A percentile compares a stretch with the other conserved stretches of the same genome.
Conservation (phyloP, 1,140 invertebrate genomes). For the Macrotrachela quadricornifera region DNA sequence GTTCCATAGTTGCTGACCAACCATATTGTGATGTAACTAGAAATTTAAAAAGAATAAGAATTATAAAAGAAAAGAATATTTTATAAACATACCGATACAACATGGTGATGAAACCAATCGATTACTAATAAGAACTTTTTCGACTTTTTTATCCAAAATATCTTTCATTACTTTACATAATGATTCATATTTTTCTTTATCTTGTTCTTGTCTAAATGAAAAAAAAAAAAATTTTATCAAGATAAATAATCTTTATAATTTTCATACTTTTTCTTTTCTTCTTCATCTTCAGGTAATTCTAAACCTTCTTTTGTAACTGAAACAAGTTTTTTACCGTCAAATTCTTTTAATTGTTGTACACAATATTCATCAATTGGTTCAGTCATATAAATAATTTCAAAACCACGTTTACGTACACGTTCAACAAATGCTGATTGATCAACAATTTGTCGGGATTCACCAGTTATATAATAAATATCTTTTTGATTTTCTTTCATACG, state of each 20-base stretch:
- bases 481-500: constrained; percentile 97
- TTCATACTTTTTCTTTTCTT: constrained; percentile 87
- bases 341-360: constrained; percentile 90
- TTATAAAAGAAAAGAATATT: too few species aligned
- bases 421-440: constrained; percentile 90
- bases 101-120: constrained; percentile 78
- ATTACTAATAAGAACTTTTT: constrained; percentile 82
- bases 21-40: constrained; percentile 87
- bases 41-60: too few species aligned
- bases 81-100: constrained; percentile 47
- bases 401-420: constrained; percentile 80
- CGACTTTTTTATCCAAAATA: constrained; percentile 87
- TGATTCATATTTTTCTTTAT: constrained; percentile 37
- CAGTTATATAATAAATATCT: constrained; percentile 92
- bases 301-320: constrained; percentile 93
- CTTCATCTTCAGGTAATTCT: constrained; percentile 61
- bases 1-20: constrained; percentile 98
- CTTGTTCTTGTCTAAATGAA: too few species aligned
- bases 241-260: too few species aligned
- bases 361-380: constrained; percentile 98
- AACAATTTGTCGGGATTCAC: constrained; percentile 81
- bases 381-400: constrained; percentile 92
- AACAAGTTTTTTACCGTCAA: constrained; percentile 78
- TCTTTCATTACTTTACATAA: constrained; percentile 96
- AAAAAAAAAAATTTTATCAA: too few species aligned